Base-by-base conservation (phyloP, 53 echinoderm and acorn worm genomes). In the Zoroaster sp. region DNA sequence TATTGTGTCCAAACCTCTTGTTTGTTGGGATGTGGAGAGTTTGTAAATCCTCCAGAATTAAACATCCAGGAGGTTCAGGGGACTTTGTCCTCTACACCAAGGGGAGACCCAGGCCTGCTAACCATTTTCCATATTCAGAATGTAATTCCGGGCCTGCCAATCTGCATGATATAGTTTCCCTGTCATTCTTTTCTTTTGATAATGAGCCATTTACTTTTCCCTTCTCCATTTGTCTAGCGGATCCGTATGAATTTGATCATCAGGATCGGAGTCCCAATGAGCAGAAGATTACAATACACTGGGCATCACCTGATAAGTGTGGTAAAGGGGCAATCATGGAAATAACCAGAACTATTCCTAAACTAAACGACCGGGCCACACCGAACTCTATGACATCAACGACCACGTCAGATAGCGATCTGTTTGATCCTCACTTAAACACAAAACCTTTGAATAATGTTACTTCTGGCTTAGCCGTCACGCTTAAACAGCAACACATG, bases 271-370 rank as follows among this genome's bases (percentile, higher is more conserved):
- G 91, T 13, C 94, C 89, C 51, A 92, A 92, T 86, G 96, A 94
- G 65, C 96, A 96, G 91, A 96, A 96, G 73, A 96, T 96, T 59
- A 96, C 94, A 12, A 94, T 96, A 20, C 96, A 96, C 88, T 96
- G 94, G 94, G 89, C 91, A 40, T 92, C 94, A 42, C 96, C 96
- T 4, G 92, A 92, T 77, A 96, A 96, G 43, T 88, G 92, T 39
- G 96, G 96, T 45, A 92, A 93, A 72, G 90, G 85, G 63, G 87
- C 92, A 53, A 90, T 88, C 42, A 92, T 96, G 96, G 96, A 96
- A 90, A 96, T 96, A 37, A 94, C 96, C 69, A 75, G 96, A 83
- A 94, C 90, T 52, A 87, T 96, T 75, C 94, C 94, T 63, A 94
- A 95, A 79, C 70, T 92, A 59, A 92, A 93, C 45, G 97, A 94